phyloP scores from a whole-genome alignment of 2,113 vertebrate genomes.

The Tinamus guttatus region DNA sequence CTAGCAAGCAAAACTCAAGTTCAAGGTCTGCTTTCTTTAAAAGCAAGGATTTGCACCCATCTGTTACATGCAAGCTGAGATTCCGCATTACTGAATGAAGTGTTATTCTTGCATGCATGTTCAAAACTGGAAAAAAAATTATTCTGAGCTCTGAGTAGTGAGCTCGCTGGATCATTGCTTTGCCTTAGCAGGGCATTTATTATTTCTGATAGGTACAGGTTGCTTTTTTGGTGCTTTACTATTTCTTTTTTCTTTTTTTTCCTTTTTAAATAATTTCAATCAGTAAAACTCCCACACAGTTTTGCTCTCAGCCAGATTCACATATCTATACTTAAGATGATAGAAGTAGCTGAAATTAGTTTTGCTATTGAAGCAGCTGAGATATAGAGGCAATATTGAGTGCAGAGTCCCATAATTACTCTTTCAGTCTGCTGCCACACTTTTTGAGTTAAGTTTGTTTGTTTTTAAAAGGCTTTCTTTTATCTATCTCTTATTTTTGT shows the following conservation, averaged over 20 bases:
- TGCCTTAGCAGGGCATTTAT: not conserved
- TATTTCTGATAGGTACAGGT: too few relatives aligned
- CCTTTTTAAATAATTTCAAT: not conserved
- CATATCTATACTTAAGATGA: not conserved
- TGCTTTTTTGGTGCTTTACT: not conserved
- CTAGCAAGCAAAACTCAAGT: not conserved
- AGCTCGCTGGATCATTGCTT: not conserved
- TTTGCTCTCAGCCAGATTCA: not conserved
- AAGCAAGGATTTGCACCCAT: not conserved
- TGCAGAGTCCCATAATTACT: not conserved
- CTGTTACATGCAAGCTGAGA: not conserved
- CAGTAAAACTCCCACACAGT: not conserved
- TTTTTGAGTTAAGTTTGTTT: constrained; percentile 27
- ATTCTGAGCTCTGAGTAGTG: not conserved
- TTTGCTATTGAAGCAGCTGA: not conserved
- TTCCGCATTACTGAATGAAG: fast-evolving
- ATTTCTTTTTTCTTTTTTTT: not conserved
- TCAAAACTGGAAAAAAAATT: not conserved
- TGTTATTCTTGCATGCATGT: not conserved
- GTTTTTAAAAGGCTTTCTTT: constrained; percentile 38
- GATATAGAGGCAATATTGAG: not conserved
- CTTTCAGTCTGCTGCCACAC: not conserved
- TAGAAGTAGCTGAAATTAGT: not conserved
- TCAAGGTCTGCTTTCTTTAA: not conserved
- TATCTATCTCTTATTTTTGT: constrained; percentile 15